Evolutionary conservation across 2,113 vertebrate species (phyloP).

Genomic region (Mystacornis crossleyi): DNA sequence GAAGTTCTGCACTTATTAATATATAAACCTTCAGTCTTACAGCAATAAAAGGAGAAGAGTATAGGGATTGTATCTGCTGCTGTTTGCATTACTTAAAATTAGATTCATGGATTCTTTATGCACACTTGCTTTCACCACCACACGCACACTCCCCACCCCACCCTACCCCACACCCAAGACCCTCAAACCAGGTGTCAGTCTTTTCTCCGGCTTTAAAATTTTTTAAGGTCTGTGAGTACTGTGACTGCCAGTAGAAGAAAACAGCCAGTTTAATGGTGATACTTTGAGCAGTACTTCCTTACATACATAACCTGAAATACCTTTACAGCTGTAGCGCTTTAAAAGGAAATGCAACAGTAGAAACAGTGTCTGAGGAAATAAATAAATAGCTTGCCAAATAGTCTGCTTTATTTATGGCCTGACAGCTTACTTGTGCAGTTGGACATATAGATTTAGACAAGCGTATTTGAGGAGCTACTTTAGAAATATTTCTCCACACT

Average conservation of each 20-base stretch:
- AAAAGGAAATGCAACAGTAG: background rate
- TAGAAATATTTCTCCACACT: constrained; percentile 53
- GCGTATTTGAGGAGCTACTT: constrained; percentile 61
- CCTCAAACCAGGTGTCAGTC: background rate
- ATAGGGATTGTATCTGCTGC: background rate
- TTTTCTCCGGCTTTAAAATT: background rate
- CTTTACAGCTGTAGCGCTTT: background rate
- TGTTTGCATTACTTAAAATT: background rate
- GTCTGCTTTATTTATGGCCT: constrained; percentile 48
- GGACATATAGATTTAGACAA: constrained; percentile 64
- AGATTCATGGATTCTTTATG: background rate
- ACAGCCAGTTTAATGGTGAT: background rate
- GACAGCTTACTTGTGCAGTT: constrained; percentile 20
- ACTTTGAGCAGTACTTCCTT: background rate
- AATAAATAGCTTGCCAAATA: constrained; percentile 36
- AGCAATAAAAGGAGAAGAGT: background rate
- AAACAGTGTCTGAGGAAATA: background rate
- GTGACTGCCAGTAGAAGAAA: background rate
- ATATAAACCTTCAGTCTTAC: background rate
- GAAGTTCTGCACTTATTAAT: background rate
- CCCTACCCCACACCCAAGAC: background rate
- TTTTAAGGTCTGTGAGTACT: background rate
- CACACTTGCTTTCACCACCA: background rate
- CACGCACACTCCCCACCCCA: background rate
- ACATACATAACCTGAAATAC: background rate